A percentile compares a stretch with the other conserved stretches of the same genome.
Evolutionary conservation across 92 coral and sea anemone species (phyloP).

Genomic region (Galaxea fascicularis): DNA sequence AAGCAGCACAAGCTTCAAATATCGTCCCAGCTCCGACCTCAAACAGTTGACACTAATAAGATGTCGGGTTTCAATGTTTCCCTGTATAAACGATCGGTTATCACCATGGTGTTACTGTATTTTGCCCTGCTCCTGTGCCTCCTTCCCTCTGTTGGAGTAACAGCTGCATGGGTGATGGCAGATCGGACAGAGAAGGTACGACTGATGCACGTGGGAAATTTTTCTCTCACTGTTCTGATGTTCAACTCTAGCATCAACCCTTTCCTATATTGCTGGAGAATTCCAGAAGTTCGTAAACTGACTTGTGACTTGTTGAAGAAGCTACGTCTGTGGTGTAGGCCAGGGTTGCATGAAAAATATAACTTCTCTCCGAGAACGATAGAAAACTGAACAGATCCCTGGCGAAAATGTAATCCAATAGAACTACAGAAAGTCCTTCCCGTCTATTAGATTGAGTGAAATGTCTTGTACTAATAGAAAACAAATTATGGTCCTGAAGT

Average conservation of each 20-base stretch:
- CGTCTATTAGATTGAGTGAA: too few relatives aligned
- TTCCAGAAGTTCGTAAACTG: conserved; percentile 22
- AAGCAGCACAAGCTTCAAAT: conserved; percentile 36
- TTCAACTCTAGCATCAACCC: conserved; percentile 38
- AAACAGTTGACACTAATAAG: background rate
- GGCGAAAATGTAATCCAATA: too few relatives aligned
- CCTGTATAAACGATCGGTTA: background rate
- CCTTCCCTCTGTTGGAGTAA: conserved; percentile 31
- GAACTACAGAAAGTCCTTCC: too few relatives aligned
- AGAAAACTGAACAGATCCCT: too few relatives aligned
- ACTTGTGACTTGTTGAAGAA: conserved; percentile 1
- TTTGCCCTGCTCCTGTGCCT: conserved; percentile 11
- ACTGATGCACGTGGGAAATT: conserved; percentile 16
- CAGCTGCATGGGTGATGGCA: conserved; percentile 13
- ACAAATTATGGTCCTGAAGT: too few relatives aligned
- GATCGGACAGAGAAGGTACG: background rate
- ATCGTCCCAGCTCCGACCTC: background rate
- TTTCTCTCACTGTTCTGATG: conserved; percentile 25
- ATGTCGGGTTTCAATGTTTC: conserved; percentile 13
- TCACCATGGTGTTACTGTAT: background rate
- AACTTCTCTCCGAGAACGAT: background rate
- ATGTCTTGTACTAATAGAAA: too few relatives aligned
- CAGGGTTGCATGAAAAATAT: background rate
- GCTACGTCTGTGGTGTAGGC: background rate
- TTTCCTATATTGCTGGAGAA: conserved; percentile 26